Evolutionary conservation across 2,797 vertebrate genomes (phyloP).

Genomic region (Lepilemur septentrionalis): DNA sequence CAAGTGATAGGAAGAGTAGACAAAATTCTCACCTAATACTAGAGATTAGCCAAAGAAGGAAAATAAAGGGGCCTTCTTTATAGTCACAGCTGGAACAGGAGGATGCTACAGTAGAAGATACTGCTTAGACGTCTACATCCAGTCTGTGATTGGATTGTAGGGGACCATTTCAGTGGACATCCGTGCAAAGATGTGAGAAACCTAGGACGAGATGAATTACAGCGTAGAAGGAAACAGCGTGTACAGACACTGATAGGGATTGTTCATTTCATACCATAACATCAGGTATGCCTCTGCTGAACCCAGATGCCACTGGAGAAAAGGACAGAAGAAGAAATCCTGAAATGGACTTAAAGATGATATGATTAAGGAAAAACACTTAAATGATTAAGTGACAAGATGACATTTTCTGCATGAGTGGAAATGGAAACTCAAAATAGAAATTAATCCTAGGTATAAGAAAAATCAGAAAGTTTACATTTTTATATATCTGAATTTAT

Average conservation of each 20-base stretch:
- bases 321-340: background rate
- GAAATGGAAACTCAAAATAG: background rate
- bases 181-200: background rate
- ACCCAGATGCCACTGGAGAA: background rate
- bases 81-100: background rate
- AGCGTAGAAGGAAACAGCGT: background rate
- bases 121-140: background rate
- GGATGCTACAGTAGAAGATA: background rate
- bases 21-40: background rate
- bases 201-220: no score
- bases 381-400: background rate
- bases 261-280: background rate
- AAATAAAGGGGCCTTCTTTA: background rate
- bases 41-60: background rate
- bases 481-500: background rate
- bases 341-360: background rate
- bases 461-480: background rate
- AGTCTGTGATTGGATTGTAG: background rate
- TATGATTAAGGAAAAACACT: background rate
- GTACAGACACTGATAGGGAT: background rate
- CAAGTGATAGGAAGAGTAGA: background rate
- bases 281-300: background rate
- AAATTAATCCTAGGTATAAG: background rate
- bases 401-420: background rate
- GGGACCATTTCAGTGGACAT: background rate